Conservation (phyloP, 2,888 invertebrate species). For the Acronicta aceris region DNA sequence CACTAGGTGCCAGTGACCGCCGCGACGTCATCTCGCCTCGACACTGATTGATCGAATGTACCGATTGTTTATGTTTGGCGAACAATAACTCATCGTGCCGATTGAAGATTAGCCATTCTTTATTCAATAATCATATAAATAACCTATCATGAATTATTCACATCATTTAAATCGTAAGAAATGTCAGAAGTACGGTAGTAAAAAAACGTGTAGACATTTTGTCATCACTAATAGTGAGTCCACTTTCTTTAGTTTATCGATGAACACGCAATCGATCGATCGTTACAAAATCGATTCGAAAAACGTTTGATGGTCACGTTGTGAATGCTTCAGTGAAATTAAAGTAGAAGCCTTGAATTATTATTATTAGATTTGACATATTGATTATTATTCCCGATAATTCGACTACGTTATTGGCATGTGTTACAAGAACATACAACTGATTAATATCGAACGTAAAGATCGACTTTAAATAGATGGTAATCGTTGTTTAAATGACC, state of each 20-base stretch:
- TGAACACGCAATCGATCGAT: slow-evolving; percentile 43
- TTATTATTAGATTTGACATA: slow-evolving; percentile 52
- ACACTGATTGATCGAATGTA: slow-evolving; percentile 43
- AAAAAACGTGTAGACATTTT: slow-evolving; percentile 31
- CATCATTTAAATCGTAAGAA: slow-evolving; percentile 23
- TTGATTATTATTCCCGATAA: slow-evolving; percentile 57
- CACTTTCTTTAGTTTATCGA: slow-evolving; percentile 51
- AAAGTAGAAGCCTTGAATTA: slow-evolving; percentile 55
- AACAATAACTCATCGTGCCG: slow-evolving; percentile 18
- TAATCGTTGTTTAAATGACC: slow-evolving; percentile 41
- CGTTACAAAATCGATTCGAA: slow-evolving; percentile 43
- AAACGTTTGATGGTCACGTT: slow-evolving; percentile 54
- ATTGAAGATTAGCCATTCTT: slow-evolving; percentile 19
- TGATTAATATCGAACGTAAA: slow-evolving; percentile 38
- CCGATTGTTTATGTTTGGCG: slow-evolving; percentile 26
- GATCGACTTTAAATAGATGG: slow-evolving; percentile 44
- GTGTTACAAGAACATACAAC: slow-evolving; percentile 32
- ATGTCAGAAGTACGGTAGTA: slow-evolving; percentile 18
- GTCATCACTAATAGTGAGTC: slow-evolving; percentile 28
- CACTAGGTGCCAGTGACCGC: slow-evolving; percentile 75
- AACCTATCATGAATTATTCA: slow-evolving; percentile 36
- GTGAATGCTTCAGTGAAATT: slow-evolving; percentile 52
- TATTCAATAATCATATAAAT: slow-evolving; percentile 35
- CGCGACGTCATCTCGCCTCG: slow-evolving; percentile 54
- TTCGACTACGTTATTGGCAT: slow-evolving; percentile 50